Evolutionary conservation across 2,888 invertebrate species (phyloP), one percentile per base, ranked within the genome.

Genomic region (Dendrolimus houi): DNA sequence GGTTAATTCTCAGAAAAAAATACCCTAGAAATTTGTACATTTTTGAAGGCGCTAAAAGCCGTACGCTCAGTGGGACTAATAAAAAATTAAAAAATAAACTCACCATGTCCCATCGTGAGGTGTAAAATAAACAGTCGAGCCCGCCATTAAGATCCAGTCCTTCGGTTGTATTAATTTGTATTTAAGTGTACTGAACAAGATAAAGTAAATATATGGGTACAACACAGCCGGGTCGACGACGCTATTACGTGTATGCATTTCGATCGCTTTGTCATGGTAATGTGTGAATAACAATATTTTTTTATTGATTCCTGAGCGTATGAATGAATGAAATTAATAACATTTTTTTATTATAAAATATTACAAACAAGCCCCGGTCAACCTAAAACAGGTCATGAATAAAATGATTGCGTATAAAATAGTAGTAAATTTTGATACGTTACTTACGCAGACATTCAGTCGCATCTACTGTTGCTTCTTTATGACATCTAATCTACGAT

Each of bases 131-230:
- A 90, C 88, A 90, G 81, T 78, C 81, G 72, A 70, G 72, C 68
- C 77, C 75, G 81, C 89, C 86, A 87, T 90, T 87, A 89, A 83
- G 87, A 75, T 68, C 81, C 79, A 82, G 81, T 81, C 82, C 86
- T 82, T 78, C 72, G 82, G 76, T 83, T 89, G 89, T 89, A 90
- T 90, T 90, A 90, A 90, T 90, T 90, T 90, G 89, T 90, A 89
- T 90, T 90, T 87, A 90, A 89, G 89, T 88, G 88, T 89, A 89
- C 85, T 87, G 86, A 83, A 88, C 89, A 89, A 88, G 89, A 89
- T 89, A 89, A 89, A 86, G 77, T 82, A 83, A 89, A 89, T 88
- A 89, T 88, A 87, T 83, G 84, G 79, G 79, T 76, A 75, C 80
- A 75, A 64, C 70, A 64, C 62, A 70, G 70, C 63, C 68, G 73